phyloP scores from a whole-genome alignment of 2,113 vertebrate species.

The Pollimyrus isidori region DNA sequence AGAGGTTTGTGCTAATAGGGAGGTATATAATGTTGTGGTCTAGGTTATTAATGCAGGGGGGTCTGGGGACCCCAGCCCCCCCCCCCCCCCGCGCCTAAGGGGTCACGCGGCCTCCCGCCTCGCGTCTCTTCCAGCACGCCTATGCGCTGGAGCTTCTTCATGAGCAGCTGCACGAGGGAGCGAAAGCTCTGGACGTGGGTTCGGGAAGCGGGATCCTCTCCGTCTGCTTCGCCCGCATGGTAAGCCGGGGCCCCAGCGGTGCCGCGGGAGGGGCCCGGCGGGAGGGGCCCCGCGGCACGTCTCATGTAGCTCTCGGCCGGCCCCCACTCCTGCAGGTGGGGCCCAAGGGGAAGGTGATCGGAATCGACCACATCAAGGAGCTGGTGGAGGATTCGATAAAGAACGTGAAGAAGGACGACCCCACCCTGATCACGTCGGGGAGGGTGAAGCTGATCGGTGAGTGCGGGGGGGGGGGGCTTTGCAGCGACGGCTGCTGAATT shows the following conservation, averaged over 20 bases:
- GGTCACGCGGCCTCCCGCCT: constrained; percentile 11
- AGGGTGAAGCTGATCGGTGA: constrained; percentile 84
- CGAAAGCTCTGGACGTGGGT: constrained; percentile 93
- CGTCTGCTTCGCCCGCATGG: constrained; percentile 93
- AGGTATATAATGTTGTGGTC: neutral
- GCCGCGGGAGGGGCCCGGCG: neutral
- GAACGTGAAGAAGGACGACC: constrained; percentile 95
- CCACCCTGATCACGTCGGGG: constrained; percentile 83
- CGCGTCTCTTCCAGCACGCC: constrained; percentile 70
- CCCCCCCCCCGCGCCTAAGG: constrained; percentile 19
- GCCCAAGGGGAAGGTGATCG: constrained; percentile 86
- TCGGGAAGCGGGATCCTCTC: constrained; percentile 97
- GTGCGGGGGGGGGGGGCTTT: constrained; percentile 16
- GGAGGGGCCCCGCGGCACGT: neutral
- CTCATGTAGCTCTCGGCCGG: neutral
- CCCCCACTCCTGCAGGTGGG: constrained; percentile 71
- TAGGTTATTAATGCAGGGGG: neutral
- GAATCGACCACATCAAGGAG: constrained; percentile 98
- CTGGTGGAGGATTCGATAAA: constrained; percentile 92
- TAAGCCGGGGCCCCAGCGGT: constrained; percentile 56
- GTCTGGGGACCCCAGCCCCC: neutral
- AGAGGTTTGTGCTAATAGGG: neutral
- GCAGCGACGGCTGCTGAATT: constrained; percentile 28
- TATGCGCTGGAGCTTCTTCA: constrained; percentile 93
- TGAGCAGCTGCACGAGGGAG: constrained; percentile 90